A percentile compares a stretch with the other conserved stretches of the same genome.
These are phyloP conservation scores for Campaea margaritaria DNA, from an alignment of 2,888 invertebrate species.

Conservation along the genomic window DNA sequence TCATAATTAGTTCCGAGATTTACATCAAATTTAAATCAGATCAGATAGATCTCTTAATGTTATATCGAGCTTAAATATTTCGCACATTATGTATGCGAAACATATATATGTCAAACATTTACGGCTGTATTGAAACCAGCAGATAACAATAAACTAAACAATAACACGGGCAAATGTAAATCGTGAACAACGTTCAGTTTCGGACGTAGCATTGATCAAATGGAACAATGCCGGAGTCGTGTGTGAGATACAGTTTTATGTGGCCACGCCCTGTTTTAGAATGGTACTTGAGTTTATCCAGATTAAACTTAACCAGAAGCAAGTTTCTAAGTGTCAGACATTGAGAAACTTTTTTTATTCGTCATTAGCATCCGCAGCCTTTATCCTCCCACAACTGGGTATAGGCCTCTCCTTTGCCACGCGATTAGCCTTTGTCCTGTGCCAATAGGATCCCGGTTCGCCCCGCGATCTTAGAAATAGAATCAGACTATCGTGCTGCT, in stretches of 20 bases:
- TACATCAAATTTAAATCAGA: no score
- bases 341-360: no score
- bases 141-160: slow-evolving; percentile 11
- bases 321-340: no score
- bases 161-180: slow-evolving; percentile 15
- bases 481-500: no score
- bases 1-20: no score
- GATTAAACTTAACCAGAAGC: not conserved
- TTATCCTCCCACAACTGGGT: no score
- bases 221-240: slow-evolving; percentile 26
- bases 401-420: no score
- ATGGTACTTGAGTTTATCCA: not conserved
- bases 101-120: slow-evolving; percentile 3
- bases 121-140: slow-evolving; percentile 4
- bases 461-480: no score
- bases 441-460: no score
- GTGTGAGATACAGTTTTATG: slow-evolving; percentile 5
- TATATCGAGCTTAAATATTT: not conserved
- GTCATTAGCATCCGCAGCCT: no score
- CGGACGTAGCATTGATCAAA: slow-evolving; percentile 17
- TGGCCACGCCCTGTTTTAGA: slow-evolving; percentile 15
- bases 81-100: slow-evolving; percentile 1
- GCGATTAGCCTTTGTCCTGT: no score
- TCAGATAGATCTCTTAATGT: no score
- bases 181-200: slow-evolving; percentile 22